A percentile compares a stretch with the other conserved stretches of the same genome.
These are phyloP conservation scores for Romanogobio albipinnatus DNA, from an alignment of 2,113 vertebrate species.

Conservation along the genomic window DNA sequence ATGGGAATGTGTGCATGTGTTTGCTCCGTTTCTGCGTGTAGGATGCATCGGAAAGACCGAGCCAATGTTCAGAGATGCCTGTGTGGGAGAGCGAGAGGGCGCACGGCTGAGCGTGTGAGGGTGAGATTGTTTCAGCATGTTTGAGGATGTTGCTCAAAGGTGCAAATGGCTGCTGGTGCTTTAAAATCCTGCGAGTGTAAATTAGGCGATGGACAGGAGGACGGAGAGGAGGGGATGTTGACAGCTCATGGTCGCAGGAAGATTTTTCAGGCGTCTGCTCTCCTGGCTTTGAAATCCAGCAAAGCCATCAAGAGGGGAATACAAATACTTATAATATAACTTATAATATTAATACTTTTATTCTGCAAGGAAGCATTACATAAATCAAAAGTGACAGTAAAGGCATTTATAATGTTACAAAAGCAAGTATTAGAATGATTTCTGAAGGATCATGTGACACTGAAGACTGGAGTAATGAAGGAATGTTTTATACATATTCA, in stretches of 20 bases:
- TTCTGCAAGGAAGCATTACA: too few species aligned
- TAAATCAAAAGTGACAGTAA: too few species aligned
- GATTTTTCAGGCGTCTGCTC: neutral
- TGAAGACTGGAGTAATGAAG: too few species aligned
- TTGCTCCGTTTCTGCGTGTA: constrained; percentile 24
- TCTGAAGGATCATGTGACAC: too few species aligned
- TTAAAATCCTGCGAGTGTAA: constrained; percentile 15
- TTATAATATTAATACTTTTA: too few species aligned
- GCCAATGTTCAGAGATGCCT: constrained; percentile 24
- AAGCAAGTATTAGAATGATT: too few species aligned
- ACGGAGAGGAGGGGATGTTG: neutral
- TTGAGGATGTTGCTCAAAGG: constrained; percentile 22
- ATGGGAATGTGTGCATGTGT: constrained; percentile 31
- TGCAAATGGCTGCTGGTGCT: constrained; percentile 13
- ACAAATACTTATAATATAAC: too few species aligned
- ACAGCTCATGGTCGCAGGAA: neutral
- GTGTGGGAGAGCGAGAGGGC: constrained; percentile 36
- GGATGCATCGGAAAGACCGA: constrained; percentile 15
- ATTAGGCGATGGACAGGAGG: constrained; percentile 11
- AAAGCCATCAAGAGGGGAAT: neutral
- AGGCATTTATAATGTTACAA: too few species aligned
- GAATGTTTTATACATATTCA: too few species aligned
- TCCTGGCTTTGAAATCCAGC: neutral
- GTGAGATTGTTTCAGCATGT: constrained; percentile 32
- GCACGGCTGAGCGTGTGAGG: neutral